Evolutionary conservation across 35 echinoderm and acorn worm species (phyloP).

Genomic region (Apostichopus japonicus): DNA sequence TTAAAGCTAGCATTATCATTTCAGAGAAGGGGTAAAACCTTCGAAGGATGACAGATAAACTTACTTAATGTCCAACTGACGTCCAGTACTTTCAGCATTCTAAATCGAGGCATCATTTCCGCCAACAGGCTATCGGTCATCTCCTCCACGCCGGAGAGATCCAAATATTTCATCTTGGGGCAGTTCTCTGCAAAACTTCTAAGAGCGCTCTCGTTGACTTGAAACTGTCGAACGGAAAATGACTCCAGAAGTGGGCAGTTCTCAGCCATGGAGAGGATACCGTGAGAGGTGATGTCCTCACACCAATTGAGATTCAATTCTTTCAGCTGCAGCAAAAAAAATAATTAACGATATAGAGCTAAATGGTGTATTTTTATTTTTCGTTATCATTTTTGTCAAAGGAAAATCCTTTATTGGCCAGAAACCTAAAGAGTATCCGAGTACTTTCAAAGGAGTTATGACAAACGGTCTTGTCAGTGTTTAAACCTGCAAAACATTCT

Average conservation of each 20-base stretch:
- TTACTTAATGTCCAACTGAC: conserved; percentile 86
- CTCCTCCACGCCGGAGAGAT: conserved; percentile 72
- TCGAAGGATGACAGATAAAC: neutral
- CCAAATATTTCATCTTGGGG: conserved; percentile 65
- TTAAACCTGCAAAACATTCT: too few relatives aligned
- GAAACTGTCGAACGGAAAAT: conserved; percentile 72
- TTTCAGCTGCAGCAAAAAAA: conserved; percentile 56
- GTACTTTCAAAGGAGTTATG: too few relatives aligned
- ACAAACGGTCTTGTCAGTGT: too few relatives aligned
- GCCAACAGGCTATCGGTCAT: conserved; percentile 68
- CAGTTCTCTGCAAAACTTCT: conserved; percentile 74
- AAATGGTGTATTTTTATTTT: neutral
- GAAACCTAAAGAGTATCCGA: too few relatives aligned
- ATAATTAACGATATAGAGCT: neutral
- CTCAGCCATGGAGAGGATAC: conserved; percentile 55
- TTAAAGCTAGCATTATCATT: too few relatives aligned
- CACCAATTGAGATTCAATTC: conserved; percentile 88
- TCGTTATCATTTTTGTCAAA: neutral
- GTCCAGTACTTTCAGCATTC: conserved; percentile 68
- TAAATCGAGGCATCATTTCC: conserved; percentile 58
- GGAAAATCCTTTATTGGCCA: too few relatives aligned
- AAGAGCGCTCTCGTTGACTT: conserved; percentile 51
- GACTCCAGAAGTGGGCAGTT: conserved; percentile 72
- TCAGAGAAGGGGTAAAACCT: too few relatives aligned
- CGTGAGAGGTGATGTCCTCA: conserved; percentile 86